Conservation (phyloP, 1,140 invertebrate genomes). For the Sycophaga agraensis region DNA sequence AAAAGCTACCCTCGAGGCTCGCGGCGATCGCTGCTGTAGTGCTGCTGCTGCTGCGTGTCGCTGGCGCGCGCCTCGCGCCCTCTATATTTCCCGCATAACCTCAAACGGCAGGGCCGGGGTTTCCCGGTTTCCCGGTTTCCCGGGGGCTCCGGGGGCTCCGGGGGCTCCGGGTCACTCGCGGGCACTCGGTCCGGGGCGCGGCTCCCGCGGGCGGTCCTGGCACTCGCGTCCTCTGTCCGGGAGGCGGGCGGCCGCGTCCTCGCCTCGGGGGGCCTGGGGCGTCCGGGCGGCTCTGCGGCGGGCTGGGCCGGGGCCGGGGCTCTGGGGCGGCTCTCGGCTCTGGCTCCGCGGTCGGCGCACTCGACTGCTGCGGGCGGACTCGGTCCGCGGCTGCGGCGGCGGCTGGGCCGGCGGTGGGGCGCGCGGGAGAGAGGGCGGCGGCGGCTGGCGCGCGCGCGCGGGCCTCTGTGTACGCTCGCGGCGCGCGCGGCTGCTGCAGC, state of each 20-base stretch:
- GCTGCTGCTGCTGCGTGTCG: slow-evolving; percentile 6
- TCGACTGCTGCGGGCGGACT: too few species aligned
- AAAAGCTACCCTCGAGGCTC: slow-evolving; percentile 49
- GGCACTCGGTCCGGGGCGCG: too few species aligned
- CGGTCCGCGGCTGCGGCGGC: too few species aligned
- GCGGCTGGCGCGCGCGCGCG: too few species aligned
- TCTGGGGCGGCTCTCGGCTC: neutral
- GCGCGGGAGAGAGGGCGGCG: neutral
- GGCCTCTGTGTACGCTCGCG: neutral
- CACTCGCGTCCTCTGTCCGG: too few species aligned
- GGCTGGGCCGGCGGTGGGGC: neutral
- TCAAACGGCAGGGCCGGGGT: slow-evolving; percentile 37
- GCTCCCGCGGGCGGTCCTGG: too few species aligned
- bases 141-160: too few species aligned
- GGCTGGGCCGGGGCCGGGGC: neutral
- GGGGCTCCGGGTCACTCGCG: too few species aligned
- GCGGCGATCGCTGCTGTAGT: neutral
- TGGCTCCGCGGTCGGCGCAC: too few species aligned
- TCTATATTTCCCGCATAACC: slow-evolving; percentile 56
- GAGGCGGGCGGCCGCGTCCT: neutral
- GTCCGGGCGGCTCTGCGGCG: neutral
- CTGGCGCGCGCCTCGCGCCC: slow-evolving; percentile 44
- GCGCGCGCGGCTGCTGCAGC: neutral
- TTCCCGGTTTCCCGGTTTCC: neutral
- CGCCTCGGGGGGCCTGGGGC: too few species aligned